Percentiles rank a stretch among this genome's conserved stretches.
Conservation (phyloP, 2,797 vertebrate genomes). For the Chiloscyllium punctatum region DNA sequence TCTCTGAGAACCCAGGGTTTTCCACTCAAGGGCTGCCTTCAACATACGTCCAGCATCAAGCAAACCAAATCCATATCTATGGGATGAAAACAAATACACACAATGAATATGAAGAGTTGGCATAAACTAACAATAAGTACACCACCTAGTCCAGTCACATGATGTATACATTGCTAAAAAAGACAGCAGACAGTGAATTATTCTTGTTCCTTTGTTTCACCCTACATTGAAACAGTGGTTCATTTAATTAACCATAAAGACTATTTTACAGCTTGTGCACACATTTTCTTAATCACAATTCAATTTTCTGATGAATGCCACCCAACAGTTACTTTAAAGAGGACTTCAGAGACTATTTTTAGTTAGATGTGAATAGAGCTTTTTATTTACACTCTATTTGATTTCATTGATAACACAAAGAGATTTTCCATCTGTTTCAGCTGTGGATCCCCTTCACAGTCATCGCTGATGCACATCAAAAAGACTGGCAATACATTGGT, state of each 20-base stretch:
- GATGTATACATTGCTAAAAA: not conserved
- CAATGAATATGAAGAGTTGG: slow-evolving; percentile 46
- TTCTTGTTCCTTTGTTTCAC: not conserved
- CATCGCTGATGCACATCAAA: not conserved
- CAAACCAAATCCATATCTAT: slow-evolving; percentile 51
- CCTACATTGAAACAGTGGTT: not conserved
- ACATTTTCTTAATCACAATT: not conserved
- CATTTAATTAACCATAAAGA: not conserved
- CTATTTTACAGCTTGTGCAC: not conserved
- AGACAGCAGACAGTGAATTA: not conserved
- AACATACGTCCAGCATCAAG: slow-evolving; percentile 51
- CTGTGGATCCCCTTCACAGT: not conserved
- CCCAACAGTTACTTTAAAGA: not conserved
- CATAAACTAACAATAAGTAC: not conserved
- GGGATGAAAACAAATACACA: slow-evolving; percentile 58
- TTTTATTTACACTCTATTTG: slow-evolving; percentile 20
- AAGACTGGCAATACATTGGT: not conserved
- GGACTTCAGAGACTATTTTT: not conserved
- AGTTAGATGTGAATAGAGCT: no score
- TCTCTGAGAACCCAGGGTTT: slow-evolving; percentile 49
- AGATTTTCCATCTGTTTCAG: not conserved
- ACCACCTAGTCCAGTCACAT: not conserved
- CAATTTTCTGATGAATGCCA: not conserved
- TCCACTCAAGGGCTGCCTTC: slow-evolving; percentile 50
- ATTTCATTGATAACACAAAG: not conserved